Percentiles rank a stretch among this genome's conserved stretches.
These are phyloP conservation scores for Willowsia nigromaculata DNA, from an alignment of 2,888 invertebrate genomes.

Conservation along the genomic window DNA sequence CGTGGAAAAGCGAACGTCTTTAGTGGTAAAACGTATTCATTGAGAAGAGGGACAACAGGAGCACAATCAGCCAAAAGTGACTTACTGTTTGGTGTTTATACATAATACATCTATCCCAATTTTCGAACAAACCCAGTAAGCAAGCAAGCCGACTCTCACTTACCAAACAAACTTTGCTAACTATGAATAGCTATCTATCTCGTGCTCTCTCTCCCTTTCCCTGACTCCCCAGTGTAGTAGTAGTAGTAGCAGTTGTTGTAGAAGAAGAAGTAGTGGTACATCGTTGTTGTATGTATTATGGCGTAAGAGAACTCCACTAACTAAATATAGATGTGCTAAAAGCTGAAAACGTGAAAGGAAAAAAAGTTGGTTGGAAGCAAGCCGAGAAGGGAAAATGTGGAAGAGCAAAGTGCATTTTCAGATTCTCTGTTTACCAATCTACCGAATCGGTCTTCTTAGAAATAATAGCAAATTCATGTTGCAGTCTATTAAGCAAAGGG, in stretches of 20 bases:
- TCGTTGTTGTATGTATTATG: neutral
- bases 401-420: constrained; percentile 79
- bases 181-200: constrained; percentile 48
- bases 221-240: constrained; percentile 19
- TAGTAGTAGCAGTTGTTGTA: neutral
- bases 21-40: constrained; percentile 55
- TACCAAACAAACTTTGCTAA: constrained; percentile 46
- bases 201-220: neutral
- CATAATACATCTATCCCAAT: constrained; percentile 66
- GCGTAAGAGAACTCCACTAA: constrained; percentile 31
- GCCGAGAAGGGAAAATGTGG: constrained; percentile 77
- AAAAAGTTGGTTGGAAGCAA: constrained; percentile 75
- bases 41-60: constrained; percentile 63
- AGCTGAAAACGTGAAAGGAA: constrained; percentile 71
- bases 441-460: constrained; percentile 80
- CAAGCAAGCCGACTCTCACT: constrained; percentile 40
- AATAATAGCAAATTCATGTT: constrained; percentile 83
- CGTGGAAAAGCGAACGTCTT: neutral
- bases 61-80: constrained; percentile 64
- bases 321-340: constrained; percentile 65
- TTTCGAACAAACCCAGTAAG: constrained; percentile 47
- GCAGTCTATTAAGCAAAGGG: constrained; percentile 83
- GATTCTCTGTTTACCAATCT: constrained; percentile 79
- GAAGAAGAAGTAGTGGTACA: neutral
- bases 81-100: constrained; percentile 66